Evolutionary conservation across 2,113 vertebrate genomes (phyloP).

Genomic region (Lethenteron reissneri): DNA sequence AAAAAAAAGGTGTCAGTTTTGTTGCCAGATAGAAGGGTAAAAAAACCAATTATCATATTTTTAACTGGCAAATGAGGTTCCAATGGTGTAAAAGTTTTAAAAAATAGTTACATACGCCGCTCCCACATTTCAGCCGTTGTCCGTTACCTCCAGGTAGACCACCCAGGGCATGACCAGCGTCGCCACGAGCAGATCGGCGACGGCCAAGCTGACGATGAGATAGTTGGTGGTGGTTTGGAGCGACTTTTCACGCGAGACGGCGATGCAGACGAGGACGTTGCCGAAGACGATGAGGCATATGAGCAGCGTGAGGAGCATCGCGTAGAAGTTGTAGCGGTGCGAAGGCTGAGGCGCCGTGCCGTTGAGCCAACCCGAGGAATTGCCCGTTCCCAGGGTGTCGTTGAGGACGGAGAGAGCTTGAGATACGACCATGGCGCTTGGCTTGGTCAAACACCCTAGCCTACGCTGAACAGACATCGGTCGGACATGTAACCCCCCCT

Average conservation of each 20-base stretch:
- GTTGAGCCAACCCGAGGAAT: conserved; percentile 22
- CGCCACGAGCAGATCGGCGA: conserved; percentile 78
- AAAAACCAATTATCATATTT: too few species aligned
- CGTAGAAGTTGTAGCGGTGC: conserved; percentile 79
- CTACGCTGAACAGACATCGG: too few species aligned
- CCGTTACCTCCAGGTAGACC: conserved; percentile 68
- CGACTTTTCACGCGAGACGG: conserved; percentile 74
- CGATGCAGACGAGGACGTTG: conserved; percentile 91
- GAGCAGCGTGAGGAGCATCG: conserved; percentile 77
- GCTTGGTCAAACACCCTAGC: too few species aligned
- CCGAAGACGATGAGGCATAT: conserved; percentile 88
- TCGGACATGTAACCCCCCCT: too few species aligned
- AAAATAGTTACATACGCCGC: too few species aligned
- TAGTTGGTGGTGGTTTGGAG: conserved; percentile 98
- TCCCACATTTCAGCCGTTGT: neutral
- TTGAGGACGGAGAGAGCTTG: too few species aligned
- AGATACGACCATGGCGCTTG: too few species aligned
- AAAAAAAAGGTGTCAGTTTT: too few species aligned
- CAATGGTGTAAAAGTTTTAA: too few species aligned
- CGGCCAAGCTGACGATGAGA: conserved; percentile 85
- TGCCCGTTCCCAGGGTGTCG: too few species aligned
- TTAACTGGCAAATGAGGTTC: too few species aligned
- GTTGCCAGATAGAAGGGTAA: too few species aligned
- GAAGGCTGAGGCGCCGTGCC: conserved; percentile 26
- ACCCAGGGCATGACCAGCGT: conserved; percentile 93